Base-by-base conservation (phyloP, 64 coral and sea anemone genomes). In the Montipora foliosa region DNA sequence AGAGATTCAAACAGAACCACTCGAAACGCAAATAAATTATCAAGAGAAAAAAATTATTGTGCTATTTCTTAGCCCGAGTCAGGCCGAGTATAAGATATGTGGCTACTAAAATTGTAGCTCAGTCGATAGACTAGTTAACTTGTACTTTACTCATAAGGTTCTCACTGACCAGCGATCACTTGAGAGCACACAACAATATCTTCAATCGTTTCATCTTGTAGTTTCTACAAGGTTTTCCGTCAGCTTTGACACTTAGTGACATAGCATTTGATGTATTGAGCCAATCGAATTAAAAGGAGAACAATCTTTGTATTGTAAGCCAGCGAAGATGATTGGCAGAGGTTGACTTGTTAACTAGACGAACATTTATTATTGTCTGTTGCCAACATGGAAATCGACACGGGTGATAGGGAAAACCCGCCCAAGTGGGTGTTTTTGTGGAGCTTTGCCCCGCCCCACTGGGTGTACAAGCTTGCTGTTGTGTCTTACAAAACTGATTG, bases 351-450 rank as follows among this genome's bases (percentile, higher is more conserved):
- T 99, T 99, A 99, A 99, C 98, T 96, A 93, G 92, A 85, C 92
- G 80, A 96, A 99, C 98, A 99, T 99, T 99, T 96, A 99, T 99
- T 99, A 99, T 99, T 99, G 98, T 99, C 98, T 96, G 76, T 75
- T 95, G 95, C 95, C 91, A 96, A 94, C 92, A 94, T 90, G 94
- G 91, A 96, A 91, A 94, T 37, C 94, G 98, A 99, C 98, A 89
- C 91, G 94, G 94, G 94, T 99, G 98, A 96, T 94, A 99, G 92
- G 84, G 74, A 86, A 87, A 84, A 67, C 68, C 98, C 98, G 98
- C 98, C 98, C 92, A 94, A 78, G 76, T 99, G 98, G 98, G 98
- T 99, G 91, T 88, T 64, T 99, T 96, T 92, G 95, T 77, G 88
- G 98, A 87, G 62, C 19, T 58, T 79, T n/a, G 98, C 98, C 77